phyloP scores from a whole-genome alignment of 1,140 invertebrate species.

The Hormaphis cornu region DNA sequence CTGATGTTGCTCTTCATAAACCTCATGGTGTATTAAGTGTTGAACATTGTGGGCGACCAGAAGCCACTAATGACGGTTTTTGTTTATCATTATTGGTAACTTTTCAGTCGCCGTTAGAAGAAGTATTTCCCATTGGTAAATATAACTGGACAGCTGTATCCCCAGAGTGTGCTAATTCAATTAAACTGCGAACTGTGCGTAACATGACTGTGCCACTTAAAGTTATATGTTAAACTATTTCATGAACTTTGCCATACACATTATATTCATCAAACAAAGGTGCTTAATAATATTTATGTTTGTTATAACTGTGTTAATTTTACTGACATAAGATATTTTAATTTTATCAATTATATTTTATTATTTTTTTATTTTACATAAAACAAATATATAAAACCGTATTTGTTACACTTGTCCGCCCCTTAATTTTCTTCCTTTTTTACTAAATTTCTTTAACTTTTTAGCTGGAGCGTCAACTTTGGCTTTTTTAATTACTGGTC shows the following conservation, averaged over 20 bases:
- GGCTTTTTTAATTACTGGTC: background rate
- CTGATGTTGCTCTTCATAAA: slow-evolving; percentile 71
- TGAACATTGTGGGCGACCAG: slow-evolving; percentile 48
- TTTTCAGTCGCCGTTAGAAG: slow-evolving; percentile 72
- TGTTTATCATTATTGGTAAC: slow-evolving; percentile 77
- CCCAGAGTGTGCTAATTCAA: slow-evolving; percentile 55
- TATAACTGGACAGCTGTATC: slow-evolving; percentile 78
- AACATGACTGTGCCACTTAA: slow-evolving; percentile 69
- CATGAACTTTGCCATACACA: background rate
- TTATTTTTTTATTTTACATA: background rate
- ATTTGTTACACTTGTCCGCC: slow-evolving; percentile 23
- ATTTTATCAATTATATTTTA: background rate
- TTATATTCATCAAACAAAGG: background rate
- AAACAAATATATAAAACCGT: background rate
- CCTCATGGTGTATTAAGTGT: slow-evolving; percentile 69
- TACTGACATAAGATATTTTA: background rate
- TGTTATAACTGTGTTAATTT: background rate
- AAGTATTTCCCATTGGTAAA: slow-evolving; percentile 73
- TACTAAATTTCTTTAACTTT: slow-evolving; percentile 29
- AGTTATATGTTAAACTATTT: slow-evolving; percentile 59
- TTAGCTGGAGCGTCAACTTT: background rate
- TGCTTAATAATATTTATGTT: background rate
- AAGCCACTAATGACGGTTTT: slow-evolving; percentile 56
- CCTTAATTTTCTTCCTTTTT: slow-evolving; percentile 26
- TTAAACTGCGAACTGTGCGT: slow-evolving; percentile 59